Base-by-base conservation (phyloP, 2,797 vertebrate species). In the Enteromius anoplus region DNA sequence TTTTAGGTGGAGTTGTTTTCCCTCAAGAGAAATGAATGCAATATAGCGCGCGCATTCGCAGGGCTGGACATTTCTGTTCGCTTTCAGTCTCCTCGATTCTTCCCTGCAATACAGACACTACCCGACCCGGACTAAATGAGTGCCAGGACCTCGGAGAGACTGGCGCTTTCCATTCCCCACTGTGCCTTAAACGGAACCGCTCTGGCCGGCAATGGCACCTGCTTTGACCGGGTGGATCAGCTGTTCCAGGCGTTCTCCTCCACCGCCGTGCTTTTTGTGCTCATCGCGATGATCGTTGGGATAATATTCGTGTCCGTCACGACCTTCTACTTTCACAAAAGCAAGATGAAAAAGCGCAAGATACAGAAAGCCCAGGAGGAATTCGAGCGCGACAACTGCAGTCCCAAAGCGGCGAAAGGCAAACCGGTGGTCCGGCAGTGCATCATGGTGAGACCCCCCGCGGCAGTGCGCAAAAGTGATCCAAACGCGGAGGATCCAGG, bases 341-440 rank as follows among this genome's bases (percentile, higher is more conserved):
- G 95, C 47, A 96, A 94, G 91, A 96, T 97, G 96, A 97, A 96
- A 90, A 96, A 96, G 88, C 93, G 96, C 89, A 97, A 97, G 91
- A 96, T 97, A 87, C 94, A 95, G 90, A 94, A 92, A 90, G 96
- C 96, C 78, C 95, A 97, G 91, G 96, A 96, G 92, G 96, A 96
- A 49, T 97, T 96, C 0, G 96, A 97, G 83, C 92, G 95, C 86
- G 96, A 97, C 93, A 95, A 96, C 90, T 94, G 96, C 92, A 91
- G 86, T 55, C 88, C 89, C 17, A 86, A 88, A 72, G 47, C 87
- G 47, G 85, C 15, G 69, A 91, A 85, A 84, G 86, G 85, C 73
- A 86, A 89, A 58, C 75, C 84, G 64, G 82, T 73, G 85, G 87
- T 12, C 86, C 90, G 84, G 86, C 89, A 85, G 82, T 89, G 78